Percentiles rank a stretch among this genome's conserved stretches.
Evolutionary conservation across 2,888 invertebrate genomes (phyloP).

Genomic region (Pedicia rivosa): DNA sequence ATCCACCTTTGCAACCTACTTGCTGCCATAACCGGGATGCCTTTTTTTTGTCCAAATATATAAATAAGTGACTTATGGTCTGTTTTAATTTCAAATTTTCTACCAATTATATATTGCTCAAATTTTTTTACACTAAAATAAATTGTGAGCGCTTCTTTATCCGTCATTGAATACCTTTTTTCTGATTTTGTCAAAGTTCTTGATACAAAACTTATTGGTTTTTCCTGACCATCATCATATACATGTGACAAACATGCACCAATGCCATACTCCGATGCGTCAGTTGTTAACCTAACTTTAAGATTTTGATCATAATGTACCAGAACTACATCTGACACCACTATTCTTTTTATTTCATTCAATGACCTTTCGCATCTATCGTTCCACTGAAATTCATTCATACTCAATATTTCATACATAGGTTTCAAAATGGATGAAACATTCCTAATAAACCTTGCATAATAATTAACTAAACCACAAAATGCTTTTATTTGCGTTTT

Average conservation of each 20-base stretch:
- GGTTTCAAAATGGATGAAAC: constrained; percentile 8
- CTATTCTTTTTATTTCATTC: too few species aligned
- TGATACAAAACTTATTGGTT: constrained; percentile 11
- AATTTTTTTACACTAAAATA: constrained; percentile 12
- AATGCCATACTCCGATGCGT: too few species aligned
- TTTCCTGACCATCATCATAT: background rate
- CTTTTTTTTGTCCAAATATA: constrained; percentile 10
- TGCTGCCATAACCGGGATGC: background rate
- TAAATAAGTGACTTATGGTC: constrained; percentile 10
- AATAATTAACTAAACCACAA: constrained; percentile 12
- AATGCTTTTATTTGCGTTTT: constrained; percentile 7
- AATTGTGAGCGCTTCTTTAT: constrained; percentile 13
- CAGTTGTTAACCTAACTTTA: background rate
- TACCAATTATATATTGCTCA: constrained; percentile 11
- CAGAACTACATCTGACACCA: background rate
- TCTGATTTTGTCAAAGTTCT: constrained; percentile 10
- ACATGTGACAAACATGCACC: background rate
- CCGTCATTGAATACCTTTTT: constrained; percentile 13
- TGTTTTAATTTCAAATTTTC: constrained; percentile 10
- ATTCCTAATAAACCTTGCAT: constrained; percentile 13
- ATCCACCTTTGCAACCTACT: background rate
- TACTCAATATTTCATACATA: constrained; percentile 3
- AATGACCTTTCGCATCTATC: background rate
- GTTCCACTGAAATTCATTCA: background rate
- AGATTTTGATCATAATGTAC: background rate